phyloP scores from a whole-genome alignment of 2,113 vertebrate species.

The Pyxicephalus adspersus region DNA sequence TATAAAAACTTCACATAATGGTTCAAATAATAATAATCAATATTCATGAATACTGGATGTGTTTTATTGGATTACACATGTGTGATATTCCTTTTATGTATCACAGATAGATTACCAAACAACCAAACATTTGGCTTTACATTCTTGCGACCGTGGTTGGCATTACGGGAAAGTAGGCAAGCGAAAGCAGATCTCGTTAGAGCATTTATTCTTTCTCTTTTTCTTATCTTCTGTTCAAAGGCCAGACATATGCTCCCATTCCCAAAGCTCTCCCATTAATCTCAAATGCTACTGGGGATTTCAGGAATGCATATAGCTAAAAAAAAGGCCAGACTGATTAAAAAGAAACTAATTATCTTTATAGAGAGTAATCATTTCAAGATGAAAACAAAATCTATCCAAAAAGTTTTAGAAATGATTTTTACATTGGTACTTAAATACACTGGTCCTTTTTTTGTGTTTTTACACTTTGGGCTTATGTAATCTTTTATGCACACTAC shows the following conservation, averaged over 20 bases:
- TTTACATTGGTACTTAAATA: too few species aligned
- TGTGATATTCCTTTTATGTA: constrained; percentile 51
- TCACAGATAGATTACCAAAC: background rate
- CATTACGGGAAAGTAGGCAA: constrained; percentile 59
- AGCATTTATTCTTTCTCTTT: background rate
- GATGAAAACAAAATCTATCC: too few species aligned
- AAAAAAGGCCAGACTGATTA: constrained; percentile 17
- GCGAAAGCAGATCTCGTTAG: constrained; percentile 40
- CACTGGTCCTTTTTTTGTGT: too few species aligned
- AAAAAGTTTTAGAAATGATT: too few species aligned
- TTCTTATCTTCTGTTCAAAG: constrained; percentile 66
- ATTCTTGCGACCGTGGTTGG: constrained; percentile 60
- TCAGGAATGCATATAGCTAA: background rate
- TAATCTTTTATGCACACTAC: too few species aligned
- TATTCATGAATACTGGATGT: background rate
- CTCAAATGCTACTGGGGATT: constrained; percentile 61
- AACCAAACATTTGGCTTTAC: background rate
- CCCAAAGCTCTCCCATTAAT: constrained; percentile 61
- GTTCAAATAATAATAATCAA: too few species aligned
- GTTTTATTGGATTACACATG: constrained; percentile 64
- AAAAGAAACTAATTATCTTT: too few species aligned
- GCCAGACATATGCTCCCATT: constrained; percentile 61
- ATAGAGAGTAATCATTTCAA: too few species aligned
- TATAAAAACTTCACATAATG: too few species aligned
- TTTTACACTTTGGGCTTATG: too few species aligned